Conservation (phyloP, 2,797 vertebrate species). For the Eospalax fontanierii region DNA sequence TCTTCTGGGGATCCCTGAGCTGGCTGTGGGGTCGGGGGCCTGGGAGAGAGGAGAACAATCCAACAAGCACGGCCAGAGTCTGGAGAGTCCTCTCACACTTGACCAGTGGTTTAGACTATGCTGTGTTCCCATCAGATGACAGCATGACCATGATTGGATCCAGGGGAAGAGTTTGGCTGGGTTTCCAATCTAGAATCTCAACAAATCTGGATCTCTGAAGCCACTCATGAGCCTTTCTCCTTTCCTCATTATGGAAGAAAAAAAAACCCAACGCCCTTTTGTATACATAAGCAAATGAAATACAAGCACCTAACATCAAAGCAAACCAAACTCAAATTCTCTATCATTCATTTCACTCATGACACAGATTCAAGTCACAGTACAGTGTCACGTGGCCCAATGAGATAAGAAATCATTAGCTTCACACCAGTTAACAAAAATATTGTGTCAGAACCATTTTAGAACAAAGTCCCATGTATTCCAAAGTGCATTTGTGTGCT, state of each 20-base stretch:
- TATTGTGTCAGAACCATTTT: conserved; percentile 31
- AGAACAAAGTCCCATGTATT: neutral
- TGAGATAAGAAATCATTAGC: conserved; percentile 35
- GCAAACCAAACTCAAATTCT: conserved; percentile 17
- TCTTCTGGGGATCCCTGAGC: neutral
- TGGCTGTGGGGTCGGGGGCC: neutral
- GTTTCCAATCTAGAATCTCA: neutral
- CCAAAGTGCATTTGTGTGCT: neutral
- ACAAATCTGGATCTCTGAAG: neutral
- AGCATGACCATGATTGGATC: neutral
- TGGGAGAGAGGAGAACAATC: neutral
- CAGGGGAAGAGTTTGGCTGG: neutral
- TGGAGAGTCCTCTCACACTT: neutral
- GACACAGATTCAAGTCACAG: neutral
- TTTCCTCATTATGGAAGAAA: neutral
- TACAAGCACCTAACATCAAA: neutral
- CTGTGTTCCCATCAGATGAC: neutral
- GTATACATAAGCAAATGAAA: neutral
- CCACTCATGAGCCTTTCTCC: neutral
- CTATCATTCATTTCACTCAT: neutral
- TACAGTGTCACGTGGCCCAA: neutral
- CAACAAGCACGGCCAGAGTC: neutral
- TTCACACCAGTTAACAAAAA: conserved; percentile 38
- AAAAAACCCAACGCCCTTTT: neutral
- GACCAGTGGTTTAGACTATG: neutral